Conservation (phyloP, 2,888 invertebrate species). For the Galeopsomyia nigrocyanea region DNA sequence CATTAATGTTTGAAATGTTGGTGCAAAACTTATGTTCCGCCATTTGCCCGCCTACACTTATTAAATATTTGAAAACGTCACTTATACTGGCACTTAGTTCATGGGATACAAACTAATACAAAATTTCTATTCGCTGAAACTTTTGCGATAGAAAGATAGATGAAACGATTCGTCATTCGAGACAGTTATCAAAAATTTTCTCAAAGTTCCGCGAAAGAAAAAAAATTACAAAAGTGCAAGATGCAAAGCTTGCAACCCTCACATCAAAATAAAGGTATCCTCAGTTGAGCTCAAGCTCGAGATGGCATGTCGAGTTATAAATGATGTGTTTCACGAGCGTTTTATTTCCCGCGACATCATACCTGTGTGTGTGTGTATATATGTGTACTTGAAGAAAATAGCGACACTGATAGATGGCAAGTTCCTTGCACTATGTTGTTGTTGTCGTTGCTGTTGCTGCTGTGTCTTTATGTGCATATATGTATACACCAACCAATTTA, state of each 20-base stretch:
- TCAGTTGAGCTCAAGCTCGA: not conserved
- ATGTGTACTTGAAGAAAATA: constrained; percentile 19
- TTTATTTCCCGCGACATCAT: constrained; percentile 33
- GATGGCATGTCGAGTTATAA: constrained; percentile 36
- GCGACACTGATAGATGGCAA: constrained; percentile 44
- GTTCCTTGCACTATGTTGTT: constrained; percentile 16
- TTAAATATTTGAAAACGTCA: too few relatives aligned
- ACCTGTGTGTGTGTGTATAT: not conserved
- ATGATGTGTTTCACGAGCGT: constrained; percentile 33
- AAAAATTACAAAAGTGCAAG: not conserved
- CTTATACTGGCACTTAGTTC: too few relatives aligned
- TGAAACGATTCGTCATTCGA: too few relatives aligned
- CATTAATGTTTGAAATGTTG: too few relatives aligned
- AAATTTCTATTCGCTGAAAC: too few relatives aligned
- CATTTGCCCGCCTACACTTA: too few relatives aligned
- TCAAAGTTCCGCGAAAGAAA: not conserved
- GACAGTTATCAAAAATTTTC: too few relatives aligned
- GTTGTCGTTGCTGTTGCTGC: not conserved
- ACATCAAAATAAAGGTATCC: not conserved
- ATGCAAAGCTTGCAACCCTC: not conserved
- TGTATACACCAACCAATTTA: constrained; percentile 29
- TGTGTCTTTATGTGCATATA: not conserved
- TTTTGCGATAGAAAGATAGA: too few relatives aligned
- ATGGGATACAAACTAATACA: too few relatives aligned
- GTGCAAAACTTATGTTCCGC: too few relatives aligned